These are phyloP conservation scores for Podabrus alpinus DNA, from an alignment of 2,888 invertebrate species.

Conservation along the genomic window DNA sequence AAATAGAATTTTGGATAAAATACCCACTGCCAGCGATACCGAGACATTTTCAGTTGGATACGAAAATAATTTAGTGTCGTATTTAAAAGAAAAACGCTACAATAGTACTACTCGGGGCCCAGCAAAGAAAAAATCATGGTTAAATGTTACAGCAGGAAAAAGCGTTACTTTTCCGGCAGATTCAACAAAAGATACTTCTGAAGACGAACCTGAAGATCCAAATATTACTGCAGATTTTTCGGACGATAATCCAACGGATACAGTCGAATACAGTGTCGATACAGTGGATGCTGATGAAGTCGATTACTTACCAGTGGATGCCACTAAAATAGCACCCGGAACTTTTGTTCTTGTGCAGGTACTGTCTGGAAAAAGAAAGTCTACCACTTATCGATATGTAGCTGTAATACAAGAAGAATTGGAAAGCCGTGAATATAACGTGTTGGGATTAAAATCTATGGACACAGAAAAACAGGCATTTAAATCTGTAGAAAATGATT, in stretches of 20 bases:
- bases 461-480: too few species aligned
- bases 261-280: not conserved
- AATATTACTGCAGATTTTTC: constrained; percentile 5
- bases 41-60: constrained; percentile 6
- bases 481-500: too few species aligned
- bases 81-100: constrained; percentile 27
- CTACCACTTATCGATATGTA: constrained; percentile 12
- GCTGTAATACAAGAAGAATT: too few species aligned
- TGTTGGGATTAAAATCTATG: too few species aligned
- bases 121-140: constrained; percentile 15
- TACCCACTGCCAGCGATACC: constrained; percentile 16
- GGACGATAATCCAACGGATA: not conserved
- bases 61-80: constrained; percentile 22
- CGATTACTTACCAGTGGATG: not conserved
- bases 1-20: constrained; percentile 25
- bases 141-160: constrained; percentile 12
- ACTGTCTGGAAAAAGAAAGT: not conserved
- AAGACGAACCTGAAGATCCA: not conserved
- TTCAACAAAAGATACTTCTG: not conserved
- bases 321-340: not conserved
- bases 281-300: constrained; percentile 6
- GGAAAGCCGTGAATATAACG: too few species aligned
- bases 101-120: constrained; percentile 20
- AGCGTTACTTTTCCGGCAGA: not conserved
- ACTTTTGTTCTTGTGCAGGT: constrained; percentile 3